Evolutionary conservation across 2,888 invertebrate species (phyloP), one percentile per base, ranked within the genome.

Genomic region (Gastracanthus pulcherrimus): DNA sequence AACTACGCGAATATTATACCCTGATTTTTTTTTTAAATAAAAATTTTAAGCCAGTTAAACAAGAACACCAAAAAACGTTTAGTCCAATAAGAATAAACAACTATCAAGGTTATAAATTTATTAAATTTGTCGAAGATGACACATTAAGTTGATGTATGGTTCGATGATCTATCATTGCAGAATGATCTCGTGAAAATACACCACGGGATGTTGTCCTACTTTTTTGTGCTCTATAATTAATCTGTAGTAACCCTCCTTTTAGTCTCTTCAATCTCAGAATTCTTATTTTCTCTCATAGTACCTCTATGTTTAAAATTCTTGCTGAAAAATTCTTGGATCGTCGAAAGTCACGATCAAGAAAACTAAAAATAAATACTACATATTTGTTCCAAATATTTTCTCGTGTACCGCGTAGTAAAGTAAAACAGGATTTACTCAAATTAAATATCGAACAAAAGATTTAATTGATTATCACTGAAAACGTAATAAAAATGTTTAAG

Each of bases 381-480:
- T 74, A 81, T 72, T 77, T 74, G 77, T 77, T 77, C 76, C 81
- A 76, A 81, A 77, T 81, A 71, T 74, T 77, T 74, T 67, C 67
- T 34, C 29, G 58, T 26, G 31, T 45, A 80, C 38, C 13, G 13
- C 55, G 51, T 23, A 80, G 38, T 26, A 51, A 41, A 62, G 36
- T 31, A 26, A 48, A 58, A 58, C 9, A 58, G 29, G 16, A 26
- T 29, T 58, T 16, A 6, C 3, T 23, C 13, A 58, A 26, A 29
- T 29, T 58, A 26, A 29, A 58, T 5, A 13, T 13, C 58, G 58
- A 62, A 62, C n/a, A 7, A 34, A n/a, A n/a, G n/a, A 62, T 31
- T n/a, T 7, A n/a, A 34, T 5, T n/a, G n/a, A 7, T 34, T 9
- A 1, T 31, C 23, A 62, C 31, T 1, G n/a, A 62, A 62, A 62